Evolutionary conservation across 2,797 vertebrate species (phyloP), one percentile per base, ranked within the genome.

Genomic region (Sarcoramphus papa): DNA sequence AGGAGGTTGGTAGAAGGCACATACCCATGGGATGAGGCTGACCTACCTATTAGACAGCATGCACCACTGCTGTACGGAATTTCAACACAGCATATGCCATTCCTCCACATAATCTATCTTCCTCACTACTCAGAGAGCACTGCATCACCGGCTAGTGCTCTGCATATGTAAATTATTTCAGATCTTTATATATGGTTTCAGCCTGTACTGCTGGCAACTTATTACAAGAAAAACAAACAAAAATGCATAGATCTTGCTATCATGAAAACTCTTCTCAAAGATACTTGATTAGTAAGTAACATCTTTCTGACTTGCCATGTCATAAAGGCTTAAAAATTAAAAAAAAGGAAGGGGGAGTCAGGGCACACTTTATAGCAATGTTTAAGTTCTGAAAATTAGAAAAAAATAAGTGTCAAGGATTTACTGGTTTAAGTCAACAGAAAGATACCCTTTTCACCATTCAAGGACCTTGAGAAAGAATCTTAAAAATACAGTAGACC

Each of bases 311-410:
- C n/a, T 54, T 53, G 62, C 14, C 7, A 35, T 25, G 21, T 35
- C 53, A 56, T n/a, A 57, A 76, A 35, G 6, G 4, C 30, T 51
- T 53, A 27, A 60, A 54, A 51, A 45, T 5, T 5, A 27, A 13
- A 7, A 12, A 12, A 23, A 4, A 16, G 13, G 41, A 6, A 11
- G 5, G 1, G 9, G 4, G 8, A 11, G 5, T 3, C 4, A 6
- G 11, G 6, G 10, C 18, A 33, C 14, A 33, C 27, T 54, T 28
- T 10, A 48, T 22, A 35, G 19, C 30, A 51, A 10, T 8, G 16
- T 81, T 48, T 40, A 72, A 25, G n/a, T 24, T 33, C 18, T 67
- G 19, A 37, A 45, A 50, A 48, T 12, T 23, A 24, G 59, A 63
- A 67, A 65, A 63, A 23, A 10, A 4, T 15, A 41, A 28, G 6